Percentiles rank a stretch among this genome's conserved stretches.
Conservation (phyloP, 1,140 invertebrate genomes). For the Drosophila bocki region DNA sequence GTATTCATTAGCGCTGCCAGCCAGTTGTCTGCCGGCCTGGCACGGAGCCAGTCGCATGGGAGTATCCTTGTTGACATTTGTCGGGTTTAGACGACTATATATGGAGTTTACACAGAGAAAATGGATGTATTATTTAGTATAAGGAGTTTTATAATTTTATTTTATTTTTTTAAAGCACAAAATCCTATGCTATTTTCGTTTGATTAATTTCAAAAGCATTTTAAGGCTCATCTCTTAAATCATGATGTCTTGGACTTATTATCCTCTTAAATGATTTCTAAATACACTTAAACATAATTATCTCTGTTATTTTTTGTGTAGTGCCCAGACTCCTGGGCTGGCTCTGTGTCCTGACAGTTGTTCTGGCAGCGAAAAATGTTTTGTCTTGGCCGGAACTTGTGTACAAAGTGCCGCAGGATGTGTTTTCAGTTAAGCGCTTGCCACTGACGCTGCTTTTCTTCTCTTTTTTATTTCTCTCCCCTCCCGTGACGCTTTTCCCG, state of each 20-base stretch:
- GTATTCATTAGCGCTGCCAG: conserved; percentile 73
- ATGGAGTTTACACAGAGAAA: conserved; percentile 10
- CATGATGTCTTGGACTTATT: neutral
- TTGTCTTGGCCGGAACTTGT: conserved; percentile 76
- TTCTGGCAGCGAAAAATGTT: conserved; percentile 70
- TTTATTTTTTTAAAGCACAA: neutral
- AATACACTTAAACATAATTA: neutral
- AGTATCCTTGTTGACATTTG: conserved; percentile 39
- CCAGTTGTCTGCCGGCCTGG: conserved; percentile 35
- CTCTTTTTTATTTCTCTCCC: conserved; percentile 8
- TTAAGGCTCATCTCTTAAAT: too few species aligned
- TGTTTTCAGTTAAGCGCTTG: conserved; percentile 78
- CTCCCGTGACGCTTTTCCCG: neutral
- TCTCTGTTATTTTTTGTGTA: neutral
- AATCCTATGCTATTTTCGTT: neutral
- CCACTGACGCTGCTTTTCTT: conserved; percentile 46
- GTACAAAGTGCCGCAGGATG: conserved; percentile 74
- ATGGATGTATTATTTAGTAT: neutral
- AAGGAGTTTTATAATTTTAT: neutral
- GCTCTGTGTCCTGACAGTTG: conserved; percentile 29
- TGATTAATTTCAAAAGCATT: neutral
- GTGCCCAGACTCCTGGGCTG: conserved; percentile 36
- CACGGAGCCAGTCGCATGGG: conserved; percentile 40
- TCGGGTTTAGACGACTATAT: conserved; percentile 22
- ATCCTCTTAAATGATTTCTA: neutral